Base-by-base conservation (phyloP, 2,113 vertebrate species). In the Crypturellus undulatus region DNA sequence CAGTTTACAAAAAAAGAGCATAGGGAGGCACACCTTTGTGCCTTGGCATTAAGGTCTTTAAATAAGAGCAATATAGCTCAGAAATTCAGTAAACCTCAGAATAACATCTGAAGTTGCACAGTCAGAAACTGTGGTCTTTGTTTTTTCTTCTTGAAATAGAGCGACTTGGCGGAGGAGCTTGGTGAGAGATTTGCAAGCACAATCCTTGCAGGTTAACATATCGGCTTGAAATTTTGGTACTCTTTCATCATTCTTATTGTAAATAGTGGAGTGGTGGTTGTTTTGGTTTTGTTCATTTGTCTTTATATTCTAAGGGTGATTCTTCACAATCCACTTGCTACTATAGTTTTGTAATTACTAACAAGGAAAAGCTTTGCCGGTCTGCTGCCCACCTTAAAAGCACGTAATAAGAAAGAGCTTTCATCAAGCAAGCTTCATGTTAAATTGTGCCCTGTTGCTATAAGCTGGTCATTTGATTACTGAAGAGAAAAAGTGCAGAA, bases 111-210 rank as follows among this genome's bases (percentile, higher is more conserved):
- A 82, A 87, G 18, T 56, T 52, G 25, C 49, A 6, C 18, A 64
- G 1, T 36, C 8, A 62, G 38, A 72, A 87, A 76, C 5, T 12
- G 7, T 28, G 47, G 4, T 0, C 0, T 49, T 42, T 7, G 3
- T 21, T 26, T 32, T 63, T 79, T 77, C 40, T 6, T 69, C 9
- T 12, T 4, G 21, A 90, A 34, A 68, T 11, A 24, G 6, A 80
- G 47, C 47, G 2, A 17, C 32, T 68, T 73, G 8, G 9, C 10
- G 70, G 49, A 56, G 16, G 22, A 52, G 11, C 20, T 68, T 65
- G 15, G 18, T 62, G 34, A 73, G 22, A 79, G 65, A 25, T 58
- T 65, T 36, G 20, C 17, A 22, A 19, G 40, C 24, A 40, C 1
- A 81, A 69, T 58, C 4, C 14, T 84, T 84, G 32, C 12, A 52